Evolutionary conservation across 35 echinoderm and acorn worm genomes (phyloP).

Genomic region (Nesometra sesokonis): DNA sequence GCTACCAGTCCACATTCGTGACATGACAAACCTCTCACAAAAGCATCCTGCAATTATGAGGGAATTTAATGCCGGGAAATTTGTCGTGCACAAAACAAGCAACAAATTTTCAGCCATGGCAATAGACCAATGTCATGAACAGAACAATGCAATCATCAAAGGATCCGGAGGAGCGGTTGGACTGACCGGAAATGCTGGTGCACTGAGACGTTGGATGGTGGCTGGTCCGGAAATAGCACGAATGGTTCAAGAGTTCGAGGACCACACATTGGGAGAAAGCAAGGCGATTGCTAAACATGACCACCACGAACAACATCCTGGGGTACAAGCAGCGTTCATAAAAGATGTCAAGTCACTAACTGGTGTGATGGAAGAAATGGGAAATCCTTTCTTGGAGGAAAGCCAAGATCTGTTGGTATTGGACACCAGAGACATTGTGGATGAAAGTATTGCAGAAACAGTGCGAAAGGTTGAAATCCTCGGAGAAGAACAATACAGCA

Average conservation of each 20-base stretch:
- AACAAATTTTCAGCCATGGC: constrained; percentile 29
- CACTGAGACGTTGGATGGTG: constrained; percentile 37
- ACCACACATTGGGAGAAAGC: background rate
- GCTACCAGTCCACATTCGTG: constrained; percentile 6
- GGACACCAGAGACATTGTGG: constrained; percentile 19
- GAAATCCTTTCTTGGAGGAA: constrained; percentile 48
- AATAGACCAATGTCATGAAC: constrained; percentile 50
- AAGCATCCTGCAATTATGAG: constrained; percentile 10
- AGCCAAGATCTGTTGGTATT: constrained; percentile 19
- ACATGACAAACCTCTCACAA: constrained; percentile 26
- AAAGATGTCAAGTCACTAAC: constrained; percentile 17
- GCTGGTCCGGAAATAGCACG: constrained; percentile 47
- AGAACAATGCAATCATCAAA: constrained; percentile 43
- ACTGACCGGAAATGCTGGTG: constrained; percentile 26
- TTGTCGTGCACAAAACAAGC: constrained; percentile 22
- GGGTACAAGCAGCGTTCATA: background rate
- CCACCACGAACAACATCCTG: constrained; percentile 8
- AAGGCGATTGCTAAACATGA: no score
- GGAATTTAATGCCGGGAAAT: constrained; percentile 15
- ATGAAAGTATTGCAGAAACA: constrained; percentile 1
- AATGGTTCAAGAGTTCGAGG: constrained; percentile 42
- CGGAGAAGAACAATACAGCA: constrained; percentile 17
- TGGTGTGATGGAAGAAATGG: constrained; percentile 15
- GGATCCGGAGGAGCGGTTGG: constrained; percentile 35
- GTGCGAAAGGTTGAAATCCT: constrained; percentile 12